Evolutionary conservation across 2,113 vertebrate species (phyloP), one percentile per base, ranked within the genome.

Genomic region (Oenanthe oenanthe): DNA sequence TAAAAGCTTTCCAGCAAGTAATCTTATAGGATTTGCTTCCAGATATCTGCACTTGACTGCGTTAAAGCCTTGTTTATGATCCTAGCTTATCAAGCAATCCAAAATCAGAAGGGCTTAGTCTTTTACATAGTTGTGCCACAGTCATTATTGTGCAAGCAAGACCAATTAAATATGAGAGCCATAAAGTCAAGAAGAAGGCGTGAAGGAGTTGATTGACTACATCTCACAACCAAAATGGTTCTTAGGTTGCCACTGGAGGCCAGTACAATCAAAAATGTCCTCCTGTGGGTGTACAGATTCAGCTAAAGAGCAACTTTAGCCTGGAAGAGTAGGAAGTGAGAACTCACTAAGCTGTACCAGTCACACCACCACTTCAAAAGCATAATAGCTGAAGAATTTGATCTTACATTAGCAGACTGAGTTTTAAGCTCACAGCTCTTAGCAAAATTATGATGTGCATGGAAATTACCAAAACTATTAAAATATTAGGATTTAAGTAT

Each of bases 1-100:
- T 56, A 91, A 93, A 94, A 92, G 70, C 84, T 85, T 91, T 92
- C 61, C 53, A 89, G 74, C n/a, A 81, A 93, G 70, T 84, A 95
- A 77, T 97, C 83, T 81, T 84, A 60, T 2, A 78, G 86, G 65
- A 81, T 93, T 91, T 89, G 36, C 62, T 92, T 91, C 89, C 85
- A 85, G 83, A 82, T 78, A 88, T 38, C 89, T 79, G 45, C 51
- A 93, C 36, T 89, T 85, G 45, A 75, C 66, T 91, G 26, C 68
- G 43, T 81, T 87, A 57, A 87, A 67, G 29, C 17, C 8, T 77
- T 93, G 71, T 29, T 89, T 91, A 68, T 6, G 53, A 65, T 62
- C 65, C 51, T 85, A 87, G 73, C 74, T 91, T 87, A 65, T 53
- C 25, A 63, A 87, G 58, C 50, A 91, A 68, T 57, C 48, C 63